Evolutionary conservation across 37 sponge, comb jelly and placozoan species (phyloP).

Genomic region (Axinella damicornis): DNA sequence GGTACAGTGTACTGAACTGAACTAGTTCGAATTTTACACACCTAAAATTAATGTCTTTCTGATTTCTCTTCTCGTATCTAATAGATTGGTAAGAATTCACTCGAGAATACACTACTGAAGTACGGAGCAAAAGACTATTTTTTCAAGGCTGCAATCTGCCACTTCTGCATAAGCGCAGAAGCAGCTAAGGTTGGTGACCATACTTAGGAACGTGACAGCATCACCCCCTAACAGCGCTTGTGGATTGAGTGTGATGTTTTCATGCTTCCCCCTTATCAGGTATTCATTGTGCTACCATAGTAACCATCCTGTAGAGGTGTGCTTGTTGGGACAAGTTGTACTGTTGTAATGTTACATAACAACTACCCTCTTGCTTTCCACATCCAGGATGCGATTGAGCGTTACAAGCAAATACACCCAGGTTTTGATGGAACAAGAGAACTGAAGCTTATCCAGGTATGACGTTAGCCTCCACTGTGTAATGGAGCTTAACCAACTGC

Average conservation of each 20-base stretch:
- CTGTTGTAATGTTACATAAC: too few species aligned
- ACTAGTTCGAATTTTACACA: not conserved
- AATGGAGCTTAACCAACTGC: too few species aligned
- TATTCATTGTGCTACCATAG: too few species aligned
- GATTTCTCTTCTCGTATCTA: slow-evolving; percentile 1
- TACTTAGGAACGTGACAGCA: too few species aligned
- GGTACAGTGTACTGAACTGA: slow-evolving; percentile 42
- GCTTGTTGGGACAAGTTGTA: too few species aligned
- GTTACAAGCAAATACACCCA: slow-evolving; percentile 68
- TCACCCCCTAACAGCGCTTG: too few species aligned
- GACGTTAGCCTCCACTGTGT: not conserved
- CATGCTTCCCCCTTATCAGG: too few species aligned
- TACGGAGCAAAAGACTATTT: slow-evolving; percentile 95
- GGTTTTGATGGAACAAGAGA: slow-evolving; percentile 93
- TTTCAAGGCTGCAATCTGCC: slow-evolving; percentile 89
- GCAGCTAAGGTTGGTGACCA: slow-evolving; percentile 49
- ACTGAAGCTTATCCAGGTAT: slow-evolving; percentile 82
- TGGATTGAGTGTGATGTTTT: too few species aligned
- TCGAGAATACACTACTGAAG: slow-evolving; percentile 87
- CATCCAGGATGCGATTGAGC: slow-evolving; percentile 47
- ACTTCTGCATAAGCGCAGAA: slow-evolving; percentile 76
- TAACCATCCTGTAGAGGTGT: too few species aligned
- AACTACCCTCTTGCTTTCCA: too few species aligned
- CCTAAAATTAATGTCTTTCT: not conserved
- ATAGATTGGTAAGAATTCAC: slow-evolving; percentile 67